A percentile compares a stretch with the other conserved stretches of the same genome.
These are phyloP conservation scores for Amblyraja radiata DNA, from an alignment of 2,797 vertebrate species.

Conservation along the genomic window DNA sequence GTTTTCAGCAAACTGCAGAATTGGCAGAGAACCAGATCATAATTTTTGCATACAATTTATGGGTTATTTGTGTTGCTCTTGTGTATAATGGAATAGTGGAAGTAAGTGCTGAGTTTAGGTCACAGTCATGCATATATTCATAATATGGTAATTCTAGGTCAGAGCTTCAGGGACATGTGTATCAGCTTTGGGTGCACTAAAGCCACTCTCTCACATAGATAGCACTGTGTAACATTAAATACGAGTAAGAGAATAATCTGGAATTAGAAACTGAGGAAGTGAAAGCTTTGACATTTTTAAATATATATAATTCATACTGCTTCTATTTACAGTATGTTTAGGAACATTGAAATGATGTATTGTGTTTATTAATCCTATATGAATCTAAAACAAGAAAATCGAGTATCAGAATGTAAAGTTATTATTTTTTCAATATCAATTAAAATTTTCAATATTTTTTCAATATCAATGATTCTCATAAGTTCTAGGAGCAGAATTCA, in stretches of 20 bases:
- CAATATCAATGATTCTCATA: not conserved
- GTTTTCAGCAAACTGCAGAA: not conserved
- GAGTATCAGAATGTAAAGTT: not conserved
- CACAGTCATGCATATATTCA: not conserved
- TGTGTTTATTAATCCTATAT: not conserved
- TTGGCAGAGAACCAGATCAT: not conserved
- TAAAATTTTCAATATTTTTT: not conserved
- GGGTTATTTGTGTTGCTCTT: not conserved
- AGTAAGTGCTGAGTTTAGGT: not conserved
- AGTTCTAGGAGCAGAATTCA: no score
- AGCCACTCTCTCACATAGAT: not conserved
- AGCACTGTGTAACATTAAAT: not conserved
- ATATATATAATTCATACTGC: not conserved
- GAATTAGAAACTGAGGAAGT: not conserved
- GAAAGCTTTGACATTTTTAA: not conserved
- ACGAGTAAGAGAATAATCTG: not conserved
- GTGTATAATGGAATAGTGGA: not conserved
- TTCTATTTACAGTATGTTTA: not conserved
- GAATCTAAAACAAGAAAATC: not conserved
- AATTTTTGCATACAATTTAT: not conserved
- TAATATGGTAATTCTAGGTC: not conserved
- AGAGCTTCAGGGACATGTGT: not conserved
- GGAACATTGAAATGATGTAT: not conserved
- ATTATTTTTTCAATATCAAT: not conserved
- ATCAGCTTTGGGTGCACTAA: not conserved